Conservation (phyloP, 2,797 vertebrate genomes). For the Nothura maculosa region DNA sequence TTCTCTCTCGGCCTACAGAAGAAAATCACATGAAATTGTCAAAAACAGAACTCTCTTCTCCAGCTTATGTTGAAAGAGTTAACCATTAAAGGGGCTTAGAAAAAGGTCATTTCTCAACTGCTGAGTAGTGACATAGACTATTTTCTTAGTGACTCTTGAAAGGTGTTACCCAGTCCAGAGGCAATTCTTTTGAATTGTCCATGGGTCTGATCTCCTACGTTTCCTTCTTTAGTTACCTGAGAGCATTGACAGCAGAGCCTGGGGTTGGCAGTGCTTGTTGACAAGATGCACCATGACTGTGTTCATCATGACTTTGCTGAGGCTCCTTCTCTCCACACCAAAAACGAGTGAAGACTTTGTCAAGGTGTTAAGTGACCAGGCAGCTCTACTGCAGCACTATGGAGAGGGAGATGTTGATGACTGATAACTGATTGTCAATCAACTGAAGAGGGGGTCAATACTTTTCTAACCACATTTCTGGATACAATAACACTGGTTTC, state of each 20-base stretch:
- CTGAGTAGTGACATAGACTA: not conserved
- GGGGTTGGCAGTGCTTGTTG: not conserved
- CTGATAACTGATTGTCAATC: no score
- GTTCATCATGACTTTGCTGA: not conserved
- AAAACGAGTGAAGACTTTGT: not conserved
- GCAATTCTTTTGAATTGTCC: not conserved
- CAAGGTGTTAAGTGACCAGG: not conserved
- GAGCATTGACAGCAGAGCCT: rapidly evolving
- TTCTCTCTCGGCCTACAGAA: not conserved
- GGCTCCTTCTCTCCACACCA: not conserved
- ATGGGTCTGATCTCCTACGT: not conserved
- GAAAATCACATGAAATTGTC: not conserved
- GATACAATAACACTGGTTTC: not conserved
- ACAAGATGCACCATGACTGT: not conserved
- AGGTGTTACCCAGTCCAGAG: not conserved
- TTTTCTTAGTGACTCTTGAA: not conserved
- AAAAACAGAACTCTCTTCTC: not conserved
- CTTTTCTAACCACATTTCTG: not conserved
- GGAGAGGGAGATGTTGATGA: not conserved
- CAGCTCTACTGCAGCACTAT: not conserved
- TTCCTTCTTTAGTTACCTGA: not conserved
- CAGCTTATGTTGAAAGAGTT: not conserved
- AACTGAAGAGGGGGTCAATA: not conserved
- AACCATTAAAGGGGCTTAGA: not conserved
- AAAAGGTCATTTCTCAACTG: not conserved